Conservation (phyloP, 2,888 invertebrate species). For the Eretmocerus hayati region DNA sequence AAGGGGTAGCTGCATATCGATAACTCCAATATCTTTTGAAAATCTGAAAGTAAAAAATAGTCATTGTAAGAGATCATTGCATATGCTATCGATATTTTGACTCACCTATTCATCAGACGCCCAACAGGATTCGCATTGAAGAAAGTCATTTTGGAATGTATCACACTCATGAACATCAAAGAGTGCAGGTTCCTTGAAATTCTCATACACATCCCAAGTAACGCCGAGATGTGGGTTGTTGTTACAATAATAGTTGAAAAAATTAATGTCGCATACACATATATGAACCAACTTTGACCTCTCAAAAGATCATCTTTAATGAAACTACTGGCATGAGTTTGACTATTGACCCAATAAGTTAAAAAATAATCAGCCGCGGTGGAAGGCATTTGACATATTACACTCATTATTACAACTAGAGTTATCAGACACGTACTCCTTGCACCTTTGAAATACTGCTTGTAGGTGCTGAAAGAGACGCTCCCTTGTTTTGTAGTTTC, state of each 20-base stretch:
- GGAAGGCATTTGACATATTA: slow-evolving; percentile 34
- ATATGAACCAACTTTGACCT: slow-evolving; percentile 47
- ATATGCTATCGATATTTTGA: too few species aligned
- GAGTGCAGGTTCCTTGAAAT: slow-evolving; percentile 75
- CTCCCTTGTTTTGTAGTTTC: slow-evolving; percentile 25
- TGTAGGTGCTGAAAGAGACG: slow-evolving; percentile 28
- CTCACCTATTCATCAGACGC: slow-evolving; percentile 64
- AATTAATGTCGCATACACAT: slow-evolving; percentile 50
- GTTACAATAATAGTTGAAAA: slow-evolving; percentile 42
- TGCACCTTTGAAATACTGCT: slow-evolving; percentile 38
- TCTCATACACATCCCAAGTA: slow-evolving; percentile 63
- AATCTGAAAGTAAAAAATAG: slow-evolving; percentile 56
- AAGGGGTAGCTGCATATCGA: too few species aligned
- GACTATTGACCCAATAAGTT: slow-evolving; percentile 51
- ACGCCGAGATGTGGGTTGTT: slow-evolving; percentile 46
- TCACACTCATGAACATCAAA: slow-evolving; percentile 71
- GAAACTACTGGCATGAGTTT: slow-evolving; percentile 28
- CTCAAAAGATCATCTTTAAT: slow-evolving; percentile 10
- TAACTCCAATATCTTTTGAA: slow-evolving; percentile 77
- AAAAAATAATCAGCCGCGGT: slow-evolving; percentile 43
- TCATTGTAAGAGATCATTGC: too few species aligned
- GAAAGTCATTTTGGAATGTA: slow-evolving; percentile 74
- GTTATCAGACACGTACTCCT: slow-evolving; percentile 30
- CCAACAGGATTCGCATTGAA: slow-evolving; percentile 82
- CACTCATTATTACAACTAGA: slow-evolving; percentile 31